These are phyloP conservation scores for Trichomycterus rosablanca DNA, from an alignment of 2,113 vertebrate genomes.

Conservation along the genomic window DNA sequence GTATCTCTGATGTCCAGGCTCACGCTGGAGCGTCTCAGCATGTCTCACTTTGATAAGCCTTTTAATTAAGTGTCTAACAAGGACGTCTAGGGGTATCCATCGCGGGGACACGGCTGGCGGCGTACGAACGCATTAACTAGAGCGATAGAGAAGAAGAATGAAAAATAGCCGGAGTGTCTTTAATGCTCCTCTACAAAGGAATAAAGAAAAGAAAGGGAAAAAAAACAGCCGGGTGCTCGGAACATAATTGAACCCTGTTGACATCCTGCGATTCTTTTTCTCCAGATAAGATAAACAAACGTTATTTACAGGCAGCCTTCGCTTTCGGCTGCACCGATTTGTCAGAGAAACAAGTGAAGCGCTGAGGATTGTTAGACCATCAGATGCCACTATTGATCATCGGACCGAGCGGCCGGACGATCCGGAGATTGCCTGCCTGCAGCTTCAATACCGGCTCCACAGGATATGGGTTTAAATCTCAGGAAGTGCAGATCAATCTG, in stretches of 20 bases:
- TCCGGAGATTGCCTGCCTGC: conserved; percentile 58
- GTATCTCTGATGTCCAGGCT: conserved; percentile 54
- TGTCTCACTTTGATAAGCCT: conserved; percentile 53
- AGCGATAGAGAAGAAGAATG: conserved; percentile 4
- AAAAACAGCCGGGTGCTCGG: not conserved
- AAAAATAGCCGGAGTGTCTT: not conserved
- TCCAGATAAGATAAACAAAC: conserved; percentile 36
- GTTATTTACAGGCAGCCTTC: conserved; percentile 49
- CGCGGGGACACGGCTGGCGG: conserved; percentile 37
- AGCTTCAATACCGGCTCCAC: conserved; percentile 58
- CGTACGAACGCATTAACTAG: conserved; percentile 42
- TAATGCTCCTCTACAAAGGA: not conserved
- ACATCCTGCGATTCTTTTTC: conserved; percentile 6
- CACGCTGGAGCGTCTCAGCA: conserved; percentile 47
- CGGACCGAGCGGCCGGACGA: conserved; percentile 62
- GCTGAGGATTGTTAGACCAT: conserved; percentile 58
- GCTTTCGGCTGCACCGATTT: conserved; percentile 44
- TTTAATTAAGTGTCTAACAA: conserved; percentile 60
- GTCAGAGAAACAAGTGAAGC: conserved; percentile 58
- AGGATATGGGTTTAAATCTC: conserved; percentile 67
- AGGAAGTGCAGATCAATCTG: conserved; percentile 69
- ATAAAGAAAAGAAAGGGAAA: no score
- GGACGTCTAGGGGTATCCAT: conserved; percentile 39
- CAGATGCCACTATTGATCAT: conserved; percentile 65
- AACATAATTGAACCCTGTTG: not conserved